Conservation (phyloP, 1,140 invertebrate genomes). For the Sarcophaga bullata region DNA sequence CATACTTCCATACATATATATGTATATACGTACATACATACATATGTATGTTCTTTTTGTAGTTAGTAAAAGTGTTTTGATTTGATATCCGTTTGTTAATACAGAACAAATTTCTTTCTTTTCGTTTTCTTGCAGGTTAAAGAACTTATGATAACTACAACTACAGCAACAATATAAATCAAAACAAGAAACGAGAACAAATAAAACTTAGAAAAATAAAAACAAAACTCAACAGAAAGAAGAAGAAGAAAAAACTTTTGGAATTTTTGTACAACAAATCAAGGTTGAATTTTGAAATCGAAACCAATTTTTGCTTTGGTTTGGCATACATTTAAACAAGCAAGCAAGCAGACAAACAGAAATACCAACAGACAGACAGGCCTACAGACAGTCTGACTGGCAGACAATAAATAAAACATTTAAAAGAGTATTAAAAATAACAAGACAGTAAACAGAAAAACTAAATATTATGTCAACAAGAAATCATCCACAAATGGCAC, state of each 20-base stretch:
- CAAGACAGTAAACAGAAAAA: not conserved
- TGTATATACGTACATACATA: no score
- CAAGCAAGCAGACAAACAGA: not conserved
- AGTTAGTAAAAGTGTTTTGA: no score
- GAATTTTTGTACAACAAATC: slow-evolving; percentile 14
- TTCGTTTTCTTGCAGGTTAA: no score
- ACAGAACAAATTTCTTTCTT: no score
- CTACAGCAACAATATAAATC: no score
- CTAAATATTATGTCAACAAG: slow-evolving; percentile 57
- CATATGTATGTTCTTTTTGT: no score
- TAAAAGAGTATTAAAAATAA: not conserved
- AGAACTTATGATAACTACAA: no score
- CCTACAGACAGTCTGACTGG: not conserved
- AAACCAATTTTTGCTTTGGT: not conserved
- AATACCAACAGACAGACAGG: not conserved
- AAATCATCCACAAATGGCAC: slow-evolving; percentile 64
- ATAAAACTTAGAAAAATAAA: no score
- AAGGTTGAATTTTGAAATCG: slow-evolving; percentile 14
- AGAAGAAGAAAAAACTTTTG: not conserved
- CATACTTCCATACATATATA: no score
- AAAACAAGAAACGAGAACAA: no score
- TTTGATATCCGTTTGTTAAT: no score
- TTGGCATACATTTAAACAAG: not conserved
- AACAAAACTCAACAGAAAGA: no score
- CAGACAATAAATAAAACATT: slow-evolving; percentile 13